These are phyloP conservation scores for Hydropsyche tenuis DNA, from an alignment of 1,140 invertebrate genomes.

Conservation along the genomic window DNA sequence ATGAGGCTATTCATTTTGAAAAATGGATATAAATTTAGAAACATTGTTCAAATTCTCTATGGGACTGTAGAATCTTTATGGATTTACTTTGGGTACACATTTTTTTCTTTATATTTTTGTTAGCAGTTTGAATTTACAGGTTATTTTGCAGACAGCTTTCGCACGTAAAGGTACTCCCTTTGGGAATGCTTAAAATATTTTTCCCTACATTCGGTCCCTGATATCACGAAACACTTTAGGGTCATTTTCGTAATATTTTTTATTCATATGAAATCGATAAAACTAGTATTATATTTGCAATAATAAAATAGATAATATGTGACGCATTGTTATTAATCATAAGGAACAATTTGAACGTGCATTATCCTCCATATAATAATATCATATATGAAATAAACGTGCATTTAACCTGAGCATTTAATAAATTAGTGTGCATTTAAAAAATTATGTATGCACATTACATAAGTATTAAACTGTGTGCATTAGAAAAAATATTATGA, in stretches of 20 bases:
- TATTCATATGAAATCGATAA: too few species aligned
- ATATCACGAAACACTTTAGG: neutral
- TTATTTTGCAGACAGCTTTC: neutral
- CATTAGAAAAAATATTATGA: too few species aligned
- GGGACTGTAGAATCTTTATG: neutral
- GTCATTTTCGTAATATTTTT: neutral
- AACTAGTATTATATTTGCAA: too few species aligned
- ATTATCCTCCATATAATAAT: too few species aligned
- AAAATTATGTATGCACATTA: too few species aligned
- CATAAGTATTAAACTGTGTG: too few species aligned
- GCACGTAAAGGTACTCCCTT: neutral
- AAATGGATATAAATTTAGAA: neutral
- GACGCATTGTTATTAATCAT: too few species aligned
- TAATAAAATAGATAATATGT: too few species aligned
- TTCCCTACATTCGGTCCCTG: neutral
- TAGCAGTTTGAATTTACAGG: neutral
- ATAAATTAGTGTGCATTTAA: too few species aligned
- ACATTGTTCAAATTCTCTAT: neutral
- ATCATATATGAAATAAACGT: too few species aligned
- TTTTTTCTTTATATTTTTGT: neutral
- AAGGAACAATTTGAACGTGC: too few species aligned
- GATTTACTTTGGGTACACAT: neutral
- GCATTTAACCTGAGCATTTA: too few species aligned
- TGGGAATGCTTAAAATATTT: slow-evolving; percentile 2
- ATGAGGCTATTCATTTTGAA: neutral